phyloP scores from a whole-genome alignment of 1,140 invertebrate genomes.

The Propsilocerus akamusi region DNA sequence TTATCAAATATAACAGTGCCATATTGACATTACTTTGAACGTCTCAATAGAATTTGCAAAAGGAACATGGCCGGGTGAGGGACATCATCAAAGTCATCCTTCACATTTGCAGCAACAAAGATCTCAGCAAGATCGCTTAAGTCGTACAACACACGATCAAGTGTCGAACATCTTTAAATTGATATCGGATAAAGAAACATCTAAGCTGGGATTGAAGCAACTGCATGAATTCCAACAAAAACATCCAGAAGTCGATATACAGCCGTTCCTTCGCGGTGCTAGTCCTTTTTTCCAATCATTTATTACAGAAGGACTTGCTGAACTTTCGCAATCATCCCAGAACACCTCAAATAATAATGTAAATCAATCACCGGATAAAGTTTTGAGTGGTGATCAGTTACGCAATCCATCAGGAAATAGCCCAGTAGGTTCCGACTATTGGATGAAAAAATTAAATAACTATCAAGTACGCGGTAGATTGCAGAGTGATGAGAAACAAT shows the following conservation, averaged over 20 bases:
- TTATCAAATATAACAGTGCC: too few species aligned
- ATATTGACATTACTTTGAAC: too few species aligned
- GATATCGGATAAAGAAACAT: slow-evolving; percentile 76
- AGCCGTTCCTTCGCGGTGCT: slow-evolving; percentile 72
- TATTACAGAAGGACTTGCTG: slow-evolving; percentile 67
- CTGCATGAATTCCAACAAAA: slow-evolving; percentile 80
- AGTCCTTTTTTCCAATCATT: slow-evolving; percentile 86
- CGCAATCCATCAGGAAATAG: background rate
- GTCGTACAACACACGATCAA: slow-evolving; percentile 60
- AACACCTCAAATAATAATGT: background rate
- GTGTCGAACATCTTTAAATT: slow-evolving; percentile 82
- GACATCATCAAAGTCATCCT: slow-evolving; percentile 15
- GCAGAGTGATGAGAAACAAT: slow-evolving; percentile 3
- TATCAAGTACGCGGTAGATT: slow-evolving; percentile 13
- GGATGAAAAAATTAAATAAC: slow-evolving; percentile 20
- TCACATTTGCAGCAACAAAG: slow-evolving; percentile 22
- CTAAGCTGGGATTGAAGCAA: slow-evolving; percentile 67
- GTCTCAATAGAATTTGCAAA: too few species aligned
- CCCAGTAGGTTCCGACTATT: slow-evolving; percentile 16
- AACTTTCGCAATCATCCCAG: slow-evolving; percentile 34
- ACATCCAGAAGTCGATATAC: slow-evolving; percentile 80
- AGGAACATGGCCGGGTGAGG: slow-evolving; percentile 14
- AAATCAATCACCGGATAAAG: background rate
- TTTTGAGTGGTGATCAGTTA: background rate
- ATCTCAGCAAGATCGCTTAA: slow-evolving; percentile 28